Percentiles rank a stretch among this genome's conserved stretches.
These are phyloP conservation scores for Odontocerum albicorne DNA, from an alignment of 2,888 invertebrate species.

Conservation along the genomic window DNA sequence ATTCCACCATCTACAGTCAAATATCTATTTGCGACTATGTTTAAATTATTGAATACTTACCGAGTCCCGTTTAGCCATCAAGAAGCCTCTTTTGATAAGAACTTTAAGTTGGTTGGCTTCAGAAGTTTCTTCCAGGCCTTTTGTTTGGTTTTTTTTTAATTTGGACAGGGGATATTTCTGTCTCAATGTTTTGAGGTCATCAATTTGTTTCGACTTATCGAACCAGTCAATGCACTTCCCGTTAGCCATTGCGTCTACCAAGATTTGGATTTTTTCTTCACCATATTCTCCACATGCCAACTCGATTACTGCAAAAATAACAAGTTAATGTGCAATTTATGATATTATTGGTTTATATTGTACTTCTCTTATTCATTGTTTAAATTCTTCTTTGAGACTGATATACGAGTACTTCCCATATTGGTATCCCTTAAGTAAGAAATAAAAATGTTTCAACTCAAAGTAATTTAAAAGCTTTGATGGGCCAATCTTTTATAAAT, in stretches of 20 bases:
- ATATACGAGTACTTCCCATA: no score
- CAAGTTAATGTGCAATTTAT: no score
- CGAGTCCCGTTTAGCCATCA: slow-evolving; percentile 74
- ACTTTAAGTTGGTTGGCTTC: slow-evolving; percentile 71
- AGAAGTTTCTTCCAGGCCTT: slow-evolving; percentile 67
- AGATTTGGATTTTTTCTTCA: slow-evolving; percentile 68
- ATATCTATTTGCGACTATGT: slow-evolving; percentile 34
- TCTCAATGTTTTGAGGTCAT: slow-evolving; percentile 60
- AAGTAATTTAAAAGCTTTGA: no score
- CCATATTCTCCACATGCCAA: slow-evolving; percentile 91
- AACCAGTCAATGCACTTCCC: slow-evolving; percentile 72
- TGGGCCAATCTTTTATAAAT: no score
- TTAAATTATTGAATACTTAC: no score
- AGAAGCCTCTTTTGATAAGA: slow-evolving; percentile 68
- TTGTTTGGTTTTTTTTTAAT: slow-evolving; percentile 48
- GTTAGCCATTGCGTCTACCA: slow-evolving; percentile 70
- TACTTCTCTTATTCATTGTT: no score
- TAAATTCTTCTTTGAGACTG: no score
- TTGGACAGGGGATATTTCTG: slow-evolving; percentile 57
- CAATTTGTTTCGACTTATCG: slow-evolving; percentile 57
- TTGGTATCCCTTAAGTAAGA: no score
- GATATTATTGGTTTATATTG: no score
- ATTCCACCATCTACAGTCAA: not conserved
- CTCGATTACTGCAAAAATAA: slow-evolving; percentile 75
- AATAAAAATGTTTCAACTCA: no score